Percentiles rank a stretch among this genome's conserved stretches.
Conservation (phyloP, 2,797 vertebrate species). For the Mus caroli region DNA sequence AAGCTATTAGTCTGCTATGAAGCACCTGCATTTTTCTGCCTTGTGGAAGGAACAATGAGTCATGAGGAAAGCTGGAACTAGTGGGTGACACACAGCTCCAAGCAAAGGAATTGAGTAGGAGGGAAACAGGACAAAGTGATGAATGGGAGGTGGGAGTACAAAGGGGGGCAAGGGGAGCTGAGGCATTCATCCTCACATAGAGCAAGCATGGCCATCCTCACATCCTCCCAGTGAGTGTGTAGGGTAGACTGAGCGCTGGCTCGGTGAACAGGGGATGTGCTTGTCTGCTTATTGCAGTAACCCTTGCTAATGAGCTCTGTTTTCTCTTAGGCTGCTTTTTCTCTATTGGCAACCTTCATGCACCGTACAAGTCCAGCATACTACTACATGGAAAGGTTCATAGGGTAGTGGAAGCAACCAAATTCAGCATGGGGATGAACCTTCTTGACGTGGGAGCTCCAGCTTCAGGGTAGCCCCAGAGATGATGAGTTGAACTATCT, state of each 20-base stretch:
- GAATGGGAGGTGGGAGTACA: background rate
- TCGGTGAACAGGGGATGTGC: background rate
- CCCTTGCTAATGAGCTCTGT: background rate
- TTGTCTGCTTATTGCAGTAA: background rate
- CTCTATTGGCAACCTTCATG: background rate
- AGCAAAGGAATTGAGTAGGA: background rate
- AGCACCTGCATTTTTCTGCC: background rate
- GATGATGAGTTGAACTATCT: background rate
- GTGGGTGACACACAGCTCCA: background rate
- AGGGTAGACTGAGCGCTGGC: background rate
- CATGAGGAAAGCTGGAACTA: background rate
- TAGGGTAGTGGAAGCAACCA: background rate
- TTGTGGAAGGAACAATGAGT: background rate
- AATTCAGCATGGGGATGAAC: background rate
- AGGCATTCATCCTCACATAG: background rate
- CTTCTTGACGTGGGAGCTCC: background rate
- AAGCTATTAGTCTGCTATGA: background rate
- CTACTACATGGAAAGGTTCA: background rate
- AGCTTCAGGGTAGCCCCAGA: background rate
- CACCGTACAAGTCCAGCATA: background rate
- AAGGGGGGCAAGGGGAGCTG: too few relatives aligned
- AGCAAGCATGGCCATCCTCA: background rate
- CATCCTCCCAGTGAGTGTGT: background rate
- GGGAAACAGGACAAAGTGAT: background rate
- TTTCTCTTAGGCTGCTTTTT: background rate